These are phyloP conservation scores for Brenthis ino DNA, from an alignment of 2,888 invertebrate genomes.

Conservation along the genomic window DNA sequence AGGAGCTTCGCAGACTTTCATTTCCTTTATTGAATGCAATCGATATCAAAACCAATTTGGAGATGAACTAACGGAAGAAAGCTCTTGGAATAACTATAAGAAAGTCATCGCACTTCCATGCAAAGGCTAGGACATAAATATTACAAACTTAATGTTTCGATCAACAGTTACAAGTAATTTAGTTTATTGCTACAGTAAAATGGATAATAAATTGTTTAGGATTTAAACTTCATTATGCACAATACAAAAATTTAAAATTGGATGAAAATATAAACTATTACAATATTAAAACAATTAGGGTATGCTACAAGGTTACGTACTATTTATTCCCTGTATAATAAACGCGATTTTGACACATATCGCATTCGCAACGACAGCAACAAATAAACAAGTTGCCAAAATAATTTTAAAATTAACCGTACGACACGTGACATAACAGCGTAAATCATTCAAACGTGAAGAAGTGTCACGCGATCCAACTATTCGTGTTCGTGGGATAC, in stretches of 20 bases:
- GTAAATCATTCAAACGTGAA: slow-evolving; percentile 20
- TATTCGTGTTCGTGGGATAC: slow-evolving; percentile 20
- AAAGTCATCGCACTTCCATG: not conserved
- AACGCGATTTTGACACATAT: not conserved
- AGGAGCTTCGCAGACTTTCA: slow-evolving; percentile 33
- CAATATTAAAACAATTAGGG: not conserved
- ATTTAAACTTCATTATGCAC: too few species aligned
- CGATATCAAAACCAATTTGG: slow-evolving; percentile 3
- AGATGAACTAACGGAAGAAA: not conserved
- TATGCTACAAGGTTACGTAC: too few species aligned
- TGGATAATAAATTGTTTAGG: too few species aligned
- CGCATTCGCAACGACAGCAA: slow-evolving; percentile 5
- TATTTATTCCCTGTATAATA: not conserved
- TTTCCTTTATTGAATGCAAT: slow-evolving; percentile 32
- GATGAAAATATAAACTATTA: not conserved
- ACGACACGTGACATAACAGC: slow-evolving; percentile 2
- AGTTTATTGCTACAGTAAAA: too few species aligned
- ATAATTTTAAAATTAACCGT: slow-evolving; percentile 20
- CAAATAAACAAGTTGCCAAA: slow-evolving; percentile 21
- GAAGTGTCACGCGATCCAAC: slow-evolving; percentile 9
- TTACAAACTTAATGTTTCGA: too few species aligned
- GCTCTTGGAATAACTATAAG: slow-evolving; percentile 4
- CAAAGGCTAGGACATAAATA: not conserved
- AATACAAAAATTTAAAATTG: too few species aligned
- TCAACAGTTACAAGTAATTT: too few species aligned